These are phyloP conservation scores for Apostichopus leukothele DNA, from an alignment of 53 echinoderm and acorn worm species.

Conservation along the genomic window DNA sequence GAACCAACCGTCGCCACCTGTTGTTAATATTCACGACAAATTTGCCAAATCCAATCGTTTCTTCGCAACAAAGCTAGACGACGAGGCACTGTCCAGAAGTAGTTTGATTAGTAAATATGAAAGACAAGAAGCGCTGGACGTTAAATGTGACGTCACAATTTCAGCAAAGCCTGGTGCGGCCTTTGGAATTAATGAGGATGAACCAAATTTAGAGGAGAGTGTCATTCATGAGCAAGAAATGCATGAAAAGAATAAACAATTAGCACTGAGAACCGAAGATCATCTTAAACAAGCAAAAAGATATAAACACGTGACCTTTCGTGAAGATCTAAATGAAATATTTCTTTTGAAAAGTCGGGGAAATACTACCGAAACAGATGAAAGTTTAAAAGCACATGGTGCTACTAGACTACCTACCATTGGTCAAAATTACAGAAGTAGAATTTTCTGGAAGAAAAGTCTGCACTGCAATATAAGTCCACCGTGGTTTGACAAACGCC, in stretches of 20 bases:
- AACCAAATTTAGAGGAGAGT: background rate
- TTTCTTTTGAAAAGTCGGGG: background rate
- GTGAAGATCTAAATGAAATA: background rate
- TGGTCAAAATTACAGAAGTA: background rate
- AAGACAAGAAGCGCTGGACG: background rate
- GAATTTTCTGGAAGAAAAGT: no score
- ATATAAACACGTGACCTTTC: background rate
- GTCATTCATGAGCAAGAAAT: background rate
- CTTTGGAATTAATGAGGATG: background rate
- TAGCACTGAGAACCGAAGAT: no score
- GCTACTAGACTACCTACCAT: background rate
- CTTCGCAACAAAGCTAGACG: background rate
- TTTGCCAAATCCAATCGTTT: conserved; percentile 15
- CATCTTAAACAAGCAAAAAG: background rate
- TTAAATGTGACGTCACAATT: background rate
- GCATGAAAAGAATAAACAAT: no score
- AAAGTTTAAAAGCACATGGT: background rate
- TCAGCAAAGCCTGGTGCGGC: background rate
- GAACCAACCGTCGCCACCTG: background rate
- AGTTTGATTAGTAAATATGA: background rate
- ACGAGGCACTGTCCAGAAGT: background rate
- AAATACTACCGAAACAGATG: background rate
- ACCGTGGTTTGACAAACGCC: no score
- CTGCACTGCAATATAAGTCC: no score
- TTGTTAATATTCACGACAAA: conserved; percentile 18